Base-by-base conservation (phyloP, 2,797 vertebrate genomes). In the Pseudocheirus occidentalis region DNA sequence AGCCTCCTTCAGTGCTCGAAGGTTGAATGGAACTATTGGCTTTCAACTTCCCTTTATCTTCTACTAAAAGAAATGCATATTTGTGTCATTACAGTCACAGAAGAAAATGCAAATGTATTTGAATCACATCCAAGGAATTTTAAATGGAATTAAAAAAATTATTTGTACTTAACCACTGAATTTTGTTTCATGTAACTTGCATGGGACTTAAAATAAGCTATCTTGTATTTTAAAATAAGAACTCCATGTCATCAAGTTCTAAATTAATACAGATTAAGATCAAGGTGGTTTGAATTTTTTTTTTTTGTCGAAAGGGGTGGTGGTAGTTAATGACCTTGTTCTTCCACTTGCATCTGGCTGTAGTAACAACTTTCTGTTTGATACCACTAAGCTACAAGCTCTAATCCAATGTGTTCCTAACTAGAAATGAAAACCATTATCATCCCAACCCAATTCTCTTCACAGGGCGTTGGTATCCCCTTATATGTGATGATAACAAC, bases 1-100 rank as follows among this genome's bases (percentile, higher is more conserved):
- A 28, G 95, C 97, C 92, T 31, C 57, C 96, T 96, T 99, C 98
- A 29, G 98, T 92, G 92, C 31, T 97, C 56, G 98, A 95, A 4
- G 97, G 98, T 94, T 98, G 98, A 97, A 95, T 93, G 54, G 94
- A 96, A 93, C 62, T 97, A 46, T 0, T 98, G 95, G 95, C 90
- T 97, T 98, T 99, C 95, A 96, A 96, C 96, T 98, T 98, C 90
- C 97, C 98, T 97, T 98, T 98, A 5, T 99, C 98, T 96, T 98
- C 99, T 81, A 81, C 21, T 99, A 94, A 94, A 97, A 97, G 94
- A 98, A 94, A 96, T 31, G 98, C 90, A 97, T 55, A 96, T 31
- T 95, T 13, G 92, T 11, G n/a, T 46, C 93, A 92, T 96, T 94
- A 90, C 87, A 95, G 92, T 0, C 34, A 91, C 34, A 21, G 28